Evolutionary conservation across 2,113 vertebrate genomes (phyloP).

Genomic region (Cisticola juncidis): DNA sequence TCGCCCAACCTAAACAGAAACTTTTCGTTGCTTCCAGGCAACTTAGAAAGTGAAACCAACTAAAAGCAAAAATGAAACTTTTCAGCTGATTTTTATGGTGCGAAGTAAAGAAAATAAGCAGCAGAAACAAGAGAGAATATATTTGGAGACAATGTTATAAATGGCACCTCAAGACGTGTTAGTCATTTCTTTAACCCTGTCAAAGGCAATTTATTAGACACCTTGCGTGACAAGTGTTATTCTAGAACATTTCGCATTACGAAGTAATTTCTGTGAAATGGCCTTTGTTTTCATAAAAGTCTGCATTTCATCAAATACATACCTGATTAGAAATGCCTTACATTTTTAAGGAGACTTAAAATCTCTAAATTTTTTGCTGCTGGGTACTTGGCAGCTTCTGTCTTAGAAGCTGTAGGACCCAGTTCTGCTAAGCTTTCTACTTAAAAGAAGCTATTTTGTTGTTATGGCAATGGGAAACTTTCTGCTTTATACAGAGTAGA

Average conservation of each 20-base stretch:
- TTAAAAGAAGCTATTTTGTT: background rate
- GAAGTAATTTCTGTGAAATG: background rate
- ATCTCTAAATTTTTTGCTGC: background rate
- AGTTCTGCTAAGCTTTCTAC: background rate
- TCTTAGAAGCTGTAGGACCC: background rate
- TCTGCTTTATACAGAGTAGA: background rate
- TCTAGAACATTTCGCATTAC: background rate
- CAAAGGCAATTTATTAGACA: background rate
- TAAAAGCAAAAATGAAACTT: conserved; percentile 44
- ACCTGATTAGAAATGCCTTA: background rate
- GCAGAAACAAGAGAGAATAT: background rate
- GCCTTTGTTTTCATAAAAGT: background rate
- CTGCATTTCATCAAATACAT: background rate
- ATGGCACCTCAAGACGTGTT: background rate
- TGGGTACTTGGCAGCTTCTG: background rate
- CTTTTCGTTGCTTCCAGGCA: background rate
- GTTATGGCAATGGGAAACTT: conserved; percentile 26
- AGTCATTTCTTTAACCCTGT: background rate
- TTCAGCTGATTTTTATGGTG: background rate
- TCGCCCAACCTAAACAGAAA: background rate
- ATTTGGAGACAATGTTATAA: background rate
- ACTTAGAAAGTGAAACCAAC: conserved; percentile 44
- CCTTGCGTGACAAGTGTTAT: background rate
- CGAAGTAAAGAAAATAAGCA: background rate
- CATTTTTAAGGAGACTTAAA: background rate